Conservation (phyloP, 2,888 invertebrate genomes). For the Caenorhabditis virilis region DNA sequence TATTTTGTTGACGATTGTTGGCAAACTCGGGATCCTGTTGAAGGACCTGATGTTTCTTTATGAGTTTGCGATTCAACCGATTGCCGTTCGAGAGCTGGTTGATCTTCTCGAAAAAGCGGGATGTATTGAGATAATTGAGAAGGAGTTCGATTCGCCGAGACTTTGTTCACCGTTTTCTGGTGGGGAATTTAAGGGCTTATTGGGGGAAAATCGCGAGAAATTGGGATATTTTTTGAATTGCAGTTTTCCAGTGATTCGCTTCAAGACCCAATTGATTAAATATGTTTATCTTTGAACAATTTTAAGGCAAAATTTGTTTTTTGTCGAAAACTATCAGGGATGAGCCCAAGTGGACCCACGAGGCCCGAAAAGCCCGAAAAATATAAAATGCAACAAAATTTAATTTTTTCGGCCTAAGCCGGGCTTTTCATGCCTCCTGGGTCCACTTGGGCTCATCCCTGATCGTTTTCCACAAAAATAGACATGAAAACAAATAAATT, state of each 20-base stretch:
- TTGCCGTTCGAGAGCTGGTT: constrained; percentile 51
- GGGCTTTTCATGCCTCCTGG: too few relatives aligned
- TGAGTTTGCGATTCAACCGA: constrained; percentile 59
- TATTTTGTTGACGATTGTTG: constrained; percentile 52
- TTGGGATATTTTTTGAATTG: too few relatives aligned
- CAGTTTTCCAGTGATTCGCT: too few relatives aligned
- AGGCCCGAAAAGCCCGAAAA: background rate
- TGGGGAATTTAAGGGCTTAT: too few relatives aligned
- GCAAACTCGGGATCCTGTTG: constrained; percentile 52
- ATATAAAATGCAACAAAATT: too few relatives aligned
- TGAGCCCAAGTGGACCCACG: background rate
- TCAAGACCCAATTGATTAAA: too few relatives aligned
- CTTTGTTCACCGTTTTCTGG: constrained; percentile 42
- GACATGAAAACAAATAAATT: too few relatives aligned
- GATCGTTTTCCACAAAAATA: too few relatives aligned
- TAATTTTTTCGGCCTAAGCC: too few relatives aligned
- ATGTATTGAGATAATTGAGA: constrained; percentile 36
- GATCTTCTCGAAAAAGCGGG: constrained; percentile 41
- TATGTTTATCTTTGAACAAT: too few relatives aligned
- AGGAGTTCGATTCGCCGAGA: constrained; percentile 27
- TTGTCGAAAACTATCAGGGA: background rate
- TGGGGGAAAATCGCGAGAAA: too few relatives aligned
- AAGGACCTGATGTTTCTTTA: constrained; percentile 50
- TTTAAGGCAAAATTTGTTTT: background rate
- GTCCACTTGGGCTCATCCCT: too few relatives aligned